These are phyloP conservation scores for Saxicola maurus DNA, from an alignment of 2,797 vertebrate genomes.

Conservation along the genomic window DNA sequence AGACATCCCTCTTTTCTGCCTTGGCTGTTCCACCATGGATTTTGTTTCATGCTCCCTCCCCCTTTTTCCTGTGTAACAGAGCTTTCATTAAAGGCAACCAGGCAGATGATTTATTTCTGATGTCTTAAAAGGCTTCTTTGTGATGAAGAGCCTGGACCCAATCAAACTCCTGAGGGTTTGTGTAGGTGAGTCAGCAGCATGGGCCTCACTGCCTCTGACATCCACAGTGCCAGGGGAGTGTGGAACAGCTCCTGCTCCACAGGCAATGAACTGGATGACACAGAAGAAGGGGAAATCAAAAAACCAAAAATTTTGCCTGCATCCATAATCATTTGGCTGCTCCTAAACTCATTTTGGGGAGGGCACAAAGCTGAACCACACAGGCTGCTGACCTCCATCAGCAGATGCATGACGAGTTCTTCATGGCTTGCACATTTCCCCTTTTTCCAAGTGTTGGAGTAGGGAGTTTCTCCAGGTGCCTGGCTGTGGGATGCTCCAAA, in stretches of 20 bases:
- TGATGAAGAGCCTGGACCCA: neutral
- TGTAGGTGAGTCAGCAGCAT: neutral
- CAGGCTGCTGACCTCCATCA: neutral
- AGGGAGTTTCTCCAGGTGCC: neutral
- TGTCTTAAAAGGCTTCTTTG: constrained; percentile 11
- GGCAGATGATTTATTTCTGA: constrained; percentile 31
- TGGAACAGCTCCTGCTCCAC: neutral
- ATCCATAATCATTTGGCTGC: neutral
- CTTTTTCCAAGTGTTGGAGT: neutral
- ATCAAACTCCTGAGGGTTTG: neutral
- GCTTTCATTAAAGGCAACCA: neutral
- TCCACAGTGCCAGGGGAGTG: neutral
- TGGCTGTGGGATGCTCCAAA: neutral
- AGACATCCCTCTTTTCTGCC: neutral
- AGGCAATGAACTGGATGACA: neutral
- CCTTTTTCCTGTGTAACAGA: neutral
- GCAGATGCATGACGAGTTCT: neutral
- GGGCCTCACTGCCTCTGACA: neutral
- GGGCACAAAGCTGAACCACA: neutral
- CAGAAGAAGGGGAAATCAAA: neutral
- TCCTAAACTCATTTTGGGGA: neutral
- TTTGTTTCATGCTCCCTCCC: constrained; percentile 2
- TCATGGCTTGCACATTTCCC: neutral
- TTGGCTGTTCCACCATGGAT: neutral
- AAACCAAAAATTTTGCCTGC: neutral